Base-by-base conservation (phyloP, 2,113 vertebrate species). In the Dinomys branickii region DNA sequence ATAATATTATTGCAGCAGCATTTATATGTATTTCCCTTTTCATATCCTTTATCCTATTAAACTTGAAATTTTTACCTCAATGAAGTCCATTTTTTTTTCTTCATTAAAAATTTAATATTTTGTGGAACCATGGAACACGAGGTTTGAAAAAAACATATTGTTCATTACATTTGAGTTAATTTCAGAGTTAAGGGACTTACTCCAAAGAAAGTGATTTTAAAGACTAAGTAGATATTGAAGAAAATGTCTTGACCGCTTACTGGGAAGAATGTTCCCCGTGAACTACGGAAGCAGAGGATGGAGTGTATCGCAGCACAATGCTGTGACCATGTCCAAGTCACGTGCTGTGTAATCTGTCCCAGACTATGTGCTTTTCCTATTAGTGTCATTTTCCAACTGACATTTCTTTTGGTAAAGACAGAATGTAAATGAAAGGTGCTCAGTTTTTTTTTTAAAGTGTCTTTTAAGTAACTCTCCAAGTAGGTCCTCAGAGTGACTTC, bases 401-500 rank as follows among this genome's bases (percentile, higher is more conserved):
- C 33, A 22, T 0, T 41, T 1, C n/a, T 78, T 69, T 38, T 85
- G 41, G 84, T 4, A 41, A 19, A 85, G 56, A 90, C 1, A 20
- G 47, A 69, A 93, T 35, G 1, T 7, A 91, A 71, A 92, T 91
- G 16, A 80, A 71, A 54, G 13, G 30, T 82, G 0, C 16, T 1
- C 19, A 78, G 58, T 26, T 17, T 56, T 56, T 56, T 56, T 58
- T 9, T 35, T 96, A 16, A 59, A 90, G 0, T 22, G 0, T 35
- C 11, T 90, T 96, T n/a, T 67, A 50, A 86, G 93, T 91, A 87
- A 54, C 20, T 82, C 93, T 91, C 38, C 13, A 94, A 52, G 77
- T 71, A 81, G 30, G 24, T 93, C 82, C 10, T 78, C 20, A 78
- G 7, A 90, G 4, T 71, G 61, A 33, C 22, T 35, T 44, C 71